Base-by-base conservation (phyloP, 2,113 vertebrate species). In the Macaca mulatta region DNA sequence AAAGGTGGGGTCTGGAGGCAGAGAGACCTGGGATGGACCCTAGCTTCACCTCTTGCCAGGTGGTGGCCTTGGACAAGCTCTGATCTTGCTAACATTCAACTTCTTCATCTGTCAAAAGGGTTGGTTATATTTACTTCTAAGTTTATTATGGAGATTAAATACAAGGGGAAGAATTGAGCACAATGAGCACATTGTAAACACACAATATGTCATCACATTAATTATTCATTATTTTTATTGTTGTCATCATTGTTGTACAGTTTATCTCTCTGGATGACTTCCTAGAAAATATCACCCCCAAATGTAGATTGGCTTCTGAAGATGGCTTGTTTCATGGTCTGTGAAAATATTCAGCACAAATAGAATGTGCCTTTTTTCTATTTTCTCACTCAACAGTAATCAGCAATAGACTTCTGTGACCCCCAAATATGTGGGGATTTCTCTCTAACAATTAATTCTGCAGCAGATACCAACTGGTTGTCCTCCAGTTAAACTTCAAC, bases 41-140 rank as follows among this genome's bases (percentile, higher is more conserved):
- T 10, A 5, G 0, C 17, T 40, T 18, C 9, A 20, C 9, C 10
- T 2, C 2, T 72, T 3, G 18, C 30, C 6, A 16, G 14, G 0
- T 9, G 45, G 8, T 3, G 23, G 43, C 18, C 40, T 23, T 23
- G 6, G 69, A 13, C 4, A 0, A 0, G 1, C 3, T 75, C 25
- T 0, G 23, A 45, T 45, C 20, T 52, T 35, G 18, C 20, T n/a
- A 7, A 25, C 2, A 12, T 22, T 38, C 3, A 20, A 6, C 14
- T n/a, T 25, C 78, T 61, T 22, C 23, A 32, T 20, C 38, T 32
- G 30, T 48, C 30, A 17, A 69, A 52, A 55, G 4, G 52, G 74
- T 16, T 5, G 13, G 27, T 43, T 14, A 2, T 10, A 6, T 70
- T 77, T 18, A 18, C 5, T 3, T 89, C n/a, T 38, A 69, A 3